A percentile compares a stretch with the other conserved stretches of the same genome.
Evolutionary conservation across 2,888 invertebrate genomes (phyloP).

Genomic region (Melanostoma scalare): DNA sequence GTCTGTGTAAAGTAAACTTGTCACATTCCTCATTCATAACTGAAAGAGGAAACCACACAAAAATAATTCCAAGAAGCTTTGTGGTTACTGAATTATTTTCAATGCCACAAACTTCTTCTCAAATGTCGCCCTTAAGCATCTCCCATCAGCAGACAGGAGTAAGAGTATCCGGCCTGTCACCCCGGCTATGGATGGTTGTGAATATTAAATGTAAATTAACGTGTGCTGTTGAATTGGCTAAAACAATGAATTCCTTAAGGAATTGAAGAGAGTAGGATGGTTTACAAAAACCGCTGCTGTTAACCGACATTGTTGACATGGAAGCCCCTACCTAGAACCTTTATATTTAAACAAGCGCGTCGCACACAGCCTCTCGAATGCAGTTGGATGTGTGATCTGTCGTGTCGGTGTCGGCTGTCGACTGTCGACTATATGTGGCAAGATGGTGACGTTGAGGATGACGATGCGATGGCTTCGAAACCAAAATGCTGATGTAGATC

Average conservation of each 20-base stretch:
- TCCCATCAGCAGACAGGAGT: slow-evolving; percentile 23
- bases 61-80: slow-evolving; percentile 68
- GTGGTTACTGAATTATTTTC: slow-evolving; percentile 58
- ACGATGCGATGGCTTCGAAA: slow-evolving; percentile 49
- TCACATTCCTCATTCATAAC: slow-evolving; percentile 58
- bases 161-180: slow-evolving; percentile 41
- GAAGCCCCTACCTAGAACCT: slow-evolving; percentile 39
- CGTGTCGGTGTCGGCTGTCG: slow-evolving; percentile 14
- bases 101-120: slow-evolving; percentile 65
- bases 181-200: slow-evolving; percentile 42
- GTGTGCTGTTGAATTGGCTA: slow-evolving; percentile 47
- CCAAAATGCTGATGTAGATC: slow-evolving; percentile 67
- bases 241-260: slow-evolving; percentile 61
- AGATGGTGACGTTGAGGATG: slow-evolving; percentile 25
- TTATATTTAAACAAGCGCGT: slow-evolving; percentile 3
- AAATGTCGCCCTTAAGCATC: slow-evolving; percentile 52
- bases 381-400: slow-evolving; percentile 26
- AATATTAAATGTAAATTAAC: slow-evolving; percentile 67
- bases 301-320: slow-evolving; percentile 51
- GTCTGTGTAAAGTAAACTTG: slow-evolving; percentile 44
- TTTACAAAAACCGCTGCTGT: slow-evolving; percentile 59
- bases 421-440: not conserved
- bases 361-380: slow-evolving; percentile 28
- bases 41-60: slow-evolving; percentile 62
- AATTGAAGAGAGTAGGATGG: slow-evolving; percentile 24